Base-by-base conservation (phyloP, 2,113 vertebrate species). In the Sylvietta virens region DNA sequence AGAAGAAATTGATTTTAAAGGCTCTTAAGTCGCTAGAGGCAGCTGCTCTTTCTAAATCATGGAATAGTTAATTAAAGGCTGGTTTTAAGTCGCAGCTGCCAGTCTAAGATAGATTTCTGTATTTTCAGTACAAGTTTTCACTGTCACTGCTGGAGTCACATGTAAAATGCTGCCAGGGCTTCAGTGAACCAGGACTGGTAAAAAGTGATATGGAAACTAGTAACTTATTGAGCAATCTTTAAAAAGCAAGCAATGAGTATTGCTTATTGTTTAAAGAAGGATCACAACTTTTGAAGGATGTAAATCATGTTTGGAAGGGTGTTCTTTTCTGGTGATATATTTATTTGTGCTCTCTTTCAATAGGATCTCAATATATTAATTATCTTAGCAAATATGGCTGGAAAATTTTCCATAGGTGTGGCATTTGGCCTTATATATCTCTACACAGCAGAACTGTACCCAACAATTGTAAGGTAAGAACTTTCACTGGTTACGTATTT, bases 361-460 rank as follows among this genome's bases (percentile, higher is more conserved):
- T 82, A 98, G 98, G 81, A 92, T 70, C 95, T 88, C 62, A 88
- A 69, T 45, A 37, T 77, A 65, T 93, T 98, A 95, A 97, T 90
- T 65, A 92, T 99, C 28, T 51, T 97, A 80, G 96, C 98, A 62
- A 97, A 97, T 60, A 99, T 99, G 98, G 98, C 83, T 24, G 98
- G 98, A 90, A 99, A 99, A 95, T 99, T 99, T 98, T 97, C 98
- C 67, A 98, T 99, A 19, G 98, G 98, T 16, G 98, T 99, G 67
- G 98, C 98, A 3, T 99, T 99, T 94, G 99, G 98, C 54, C 98
- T 99, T 40, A 98, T 99, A 92, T 99, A 99, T 93, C 97, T 99
- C 81, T 99, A 99, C 94, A 99, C 98, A 15, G 99, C 99, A 85
- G 99, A 99, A 92, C 97, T 99, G 44, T 99, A 99, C 92, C 99